Evolutionary conservation across 2,888 invertebrate genomes (phyloP).

Genomic region (Tetranychus piercei): DNA sequence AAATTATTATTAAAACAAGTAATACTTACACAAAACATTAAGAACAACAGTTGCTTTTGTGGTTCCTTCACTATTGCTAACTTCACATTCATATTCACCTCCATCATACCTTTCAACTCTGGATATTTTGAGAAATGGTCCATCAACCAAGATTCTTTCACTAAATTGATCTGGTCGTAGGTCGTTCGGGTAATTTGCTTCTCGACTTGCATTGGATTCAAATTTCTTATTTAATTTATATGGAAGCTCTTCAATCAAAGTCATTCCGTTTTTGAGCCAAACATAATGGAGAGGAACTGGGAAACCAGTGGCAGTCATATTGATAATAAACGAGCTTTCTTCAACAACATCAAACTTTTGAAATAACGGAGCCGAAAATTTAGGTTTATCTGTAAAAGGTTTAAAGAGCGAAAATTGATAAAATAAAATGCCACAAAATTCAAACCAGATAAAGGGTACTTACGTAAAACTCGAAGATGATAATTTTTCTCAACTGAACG

Average conservation of each 20-base stretch:
- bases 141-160: conserved; percentile 12
- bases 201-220: not conserved
- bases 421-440: not conserved
- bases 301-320: conserved; percentile 62
- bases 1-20: not conserved
- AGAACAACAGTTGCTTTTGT: conserved; percentile 56
- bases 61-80: conserved; percentile 67
- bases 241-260: not conserved
- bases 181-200: not conserved
- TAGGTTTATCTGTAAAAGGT: conserved; percentile 29
- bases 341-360: conserved; percentile 39
- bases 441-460: conserved; percentile 37
- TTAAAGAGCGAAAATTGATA: not conserved
- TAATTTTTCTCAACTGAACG: conserved; percentile 71
- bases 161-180: conserved; percentile 8
- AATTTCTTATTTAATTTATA: not conserved
- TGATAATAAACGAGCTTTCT: conserved; percentile 56
- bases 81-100: conserved; percentile 67
- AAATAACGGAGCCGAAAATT: conserved; percentile 26
- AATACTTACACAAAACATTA: conserved; percentile 48
- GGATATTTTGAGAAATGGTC: conserved; percentile 57
- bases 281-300: conserved; percentile 62
- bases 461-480: conserved; percentile 75
- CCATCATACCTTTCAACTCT: conserved; percentile 58
- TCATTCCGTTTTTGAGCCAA: conserved; percentile 45